phyloP scores from a whole-genome alignment of 1,140 invertebrate species.

The Bombus balteatus region DNA sequence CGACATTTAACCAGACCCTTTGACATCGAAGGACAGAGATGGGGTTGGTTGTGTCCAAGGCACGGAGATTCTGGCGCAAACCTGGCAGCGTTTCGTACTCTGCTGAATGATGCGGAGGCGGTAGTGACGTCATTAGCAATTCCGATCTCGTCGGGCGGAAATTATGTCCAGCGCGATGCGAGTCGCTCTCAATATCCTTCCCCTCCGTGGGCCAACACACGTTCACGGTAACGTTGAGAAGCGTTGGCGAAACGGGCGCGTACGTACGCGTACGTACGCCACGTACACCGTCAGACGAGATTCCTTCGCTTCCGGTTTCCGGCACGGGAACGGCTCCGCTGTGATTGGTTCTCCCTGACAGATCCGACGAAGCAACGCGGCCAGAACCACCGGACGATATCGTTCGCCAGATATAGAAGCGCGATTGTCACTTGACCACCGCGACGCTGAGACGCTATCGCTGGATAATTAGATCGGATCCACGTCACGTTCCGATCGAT shows the following conservation, averaged over 20 bases:
- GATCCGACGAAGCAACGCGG: slow-evolving; percentile 60
- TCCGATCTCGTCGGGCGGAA: slow-evolving; percentile 84
- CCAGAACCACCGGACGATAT: slow-evolving; percentile 60
- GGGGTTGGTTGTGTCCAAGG: not conserved
- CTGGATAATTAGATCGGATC: slow-evolving; percentile 60
- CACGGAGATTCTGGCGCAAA: not conserved
- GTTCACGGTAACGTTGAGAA: slow-evolving; percentile 31
- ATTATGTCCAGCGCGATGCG: slow-evolving; percentile 82
- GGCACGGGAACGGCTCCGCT: slow-evolving; percentile 72
- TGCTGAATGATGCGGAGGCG: slow-evolving; percentile 80
- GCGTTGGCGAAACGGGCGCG: slow-evolving; percentile 41
- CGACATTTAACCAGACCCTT: not conserved
- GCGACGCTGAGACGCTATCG: slow-evolving; percentile 38
- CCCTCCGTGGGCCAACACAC: slow-evolving; percentile 50
- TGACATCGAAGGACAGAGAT: not conserved
- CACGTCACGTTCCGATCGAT: not conserved
- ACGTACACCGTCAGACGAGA: slow-evolving; percentile 72
- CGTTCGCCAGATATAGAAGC: slow-evolving; percentile 66
- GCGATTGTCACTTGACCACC: slow-evolving; percentile 57
- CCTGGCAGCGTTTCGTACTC: slow-evolving; percentile 37
- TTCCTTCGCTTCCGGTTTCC: slow-evolving; percentile 82
- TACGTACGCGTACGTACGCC: slow-evolving; percentile 21
- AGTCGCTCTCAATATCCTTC: slow-evolving; percentile 83
- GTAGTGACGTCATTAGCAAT: slow-evolving; percentile 83
- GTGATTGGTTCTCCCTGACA: slow-evolving; percentile 75